Base-by-base conservation (phyloP, 2,888 invertebrate genomes). In the Dolomedes plantarius region DNA sequence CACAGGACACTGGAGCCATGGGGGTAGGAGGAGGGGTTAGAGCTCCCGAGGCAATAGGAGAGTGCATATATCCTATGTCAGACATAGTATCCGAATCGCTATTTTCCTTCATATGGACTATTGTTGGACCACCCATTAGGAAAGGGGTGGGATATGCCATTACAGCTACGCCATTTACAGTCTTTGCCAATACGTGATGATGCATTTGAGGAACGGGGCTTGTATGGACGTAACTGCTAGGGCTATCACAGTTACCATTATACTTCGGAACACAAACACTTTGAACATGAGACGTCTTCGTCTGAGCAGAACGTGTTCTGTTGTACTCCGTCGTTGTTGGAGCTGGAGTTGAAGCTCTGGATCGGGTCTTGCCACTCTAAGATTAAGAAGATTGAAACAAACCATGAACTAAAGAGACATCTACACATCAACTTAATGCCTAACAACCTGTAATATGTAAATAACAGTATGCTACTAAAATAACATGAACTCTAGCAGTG, bases 1-100 rank as follows among this genome's bases (percentile, higher is more conserved):
- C 85, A 69, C 79, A 86, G 41, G 78, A 72, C 23, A 86, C 50
- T 11, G 79, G 50, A 27, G 73, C 50, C 28, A 82, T 11, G 9
- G 87, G 87, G 32, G 87, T 87, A 6, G 87, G 46, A 23, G 87
- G 87, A 19, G 87, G 87, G 2, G 87, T 87, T 23, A 87, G 23
- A 39, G 81, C 39, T 31, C 82, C 81, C n/a, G 86, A 56, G 19
- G 79, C 19, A 11, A 83, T 29, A 31, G 75, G 69, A 11, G 77
- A 79, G 46, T 73, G 85, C 23, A 86, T 28, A 32, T 39, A 86
- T 32, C 85, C 85, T 13, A 86, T 39, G 62, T 86, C 85, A 23
- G 85, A 64, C 11, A 74, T 39, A 19, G 36, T 74, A 13, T 86
- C 79, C 0, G 68, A 64, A n/a, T 86, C 85, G n/a, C 28, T 36